These are phyloP conservation scores for Hemibagrus wyckioides DNA, from an alignment of 2,113 vertebrate genomes.

Conservation along the genomic window DNA sequence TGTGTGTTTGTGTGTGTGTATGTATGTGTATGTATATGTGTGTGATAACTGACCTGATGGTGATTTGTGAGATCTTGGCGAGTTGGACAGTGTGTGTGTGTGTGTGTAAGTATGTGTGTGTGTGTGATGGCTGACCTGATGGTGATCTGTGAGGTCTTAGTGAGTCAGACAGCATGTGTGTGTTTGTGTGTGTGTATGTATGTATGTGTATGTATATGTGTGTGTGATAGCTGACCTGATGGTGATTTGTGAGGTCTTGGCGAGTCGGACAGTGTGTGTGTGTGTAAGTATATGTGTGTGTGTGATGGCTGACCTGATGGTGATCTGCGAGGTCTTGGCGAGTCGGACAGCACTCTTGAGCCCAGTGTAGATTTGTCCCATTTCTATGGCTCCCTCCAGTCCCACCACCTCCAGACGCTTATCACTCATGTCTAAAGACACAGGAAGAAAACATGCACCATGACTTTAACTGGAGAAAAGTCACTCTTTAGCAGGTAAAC, in stretches of 20 bases:
- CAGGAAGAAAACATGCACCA: neutral
- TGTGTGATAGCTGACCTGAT: neutral
- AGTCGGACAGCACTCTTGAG: slow-evolving; percentile 87
- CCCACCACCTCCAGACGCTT: slow-evolving; percentile 87
- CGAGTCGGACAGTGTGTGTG: neutral
- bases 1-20: neutral
- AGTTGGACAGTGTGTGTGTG: slow-evolving; percentile 66
- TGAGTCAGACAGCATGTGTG: neutral
- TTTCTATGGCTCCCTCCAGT: slow-evolving; percentile 88
- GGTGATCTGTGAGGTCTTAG: too few species aligned
- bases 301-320: slow-evolving; percentile 75
- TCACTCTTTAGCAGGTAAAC: too few species aligned
- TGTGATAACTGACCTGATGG: slow-evolving; percentile 74
- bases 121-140: too few species aligned
- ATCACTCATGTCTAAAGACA: slow-evolving; percentile 82
- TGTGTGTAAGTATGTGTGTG: neutral
- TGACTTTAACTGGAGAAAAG: too few species aligned
- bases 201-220: neutral
- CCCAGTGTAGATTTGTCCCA: slow-evolving; percentile 93
- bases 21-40: neutral
- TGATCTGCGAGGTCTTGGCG: slow-evolving; percentile 89
- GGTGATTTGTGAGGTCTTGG: neutral
- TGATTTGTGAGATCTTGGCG: slow-evolving; percentile 87
- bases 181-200: neutral
- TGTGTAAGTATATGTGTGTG: neutral